phyloP scores from a whole-genome alignment of 2,113 vertebrate genomes.

The Indicator indicator region DNA sequence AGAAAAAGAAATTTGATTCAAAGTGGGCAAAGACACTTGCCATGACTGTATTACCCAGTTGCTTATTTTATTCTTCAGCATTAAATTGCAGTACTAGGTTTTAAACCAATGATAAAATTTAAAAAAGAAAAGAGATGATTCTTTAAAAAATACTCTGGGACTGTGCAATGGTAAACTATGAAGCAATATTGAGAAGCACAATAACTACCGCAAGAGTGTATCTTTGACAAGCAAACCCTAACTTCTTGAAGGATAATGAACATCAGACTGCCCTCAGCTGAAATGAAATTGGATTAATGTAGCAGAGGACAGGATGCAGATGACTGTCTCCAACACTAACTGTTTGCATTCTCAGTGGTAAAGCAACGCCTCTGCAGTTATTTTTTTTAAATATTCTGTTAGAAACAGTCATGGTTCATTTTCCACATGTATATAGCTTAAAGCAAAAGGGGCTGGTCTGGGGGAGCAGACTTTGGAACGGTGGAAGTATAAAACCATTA shows the following conservation, averaged over 20 bases:
- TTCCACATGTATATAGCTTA: background rate
- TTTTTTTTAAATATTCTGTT: background rate
- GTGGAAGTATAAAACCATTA: background rate
- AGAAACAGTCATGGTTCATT: background rate
- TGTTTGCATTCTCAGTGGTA: slow-evolving; percentile 8
- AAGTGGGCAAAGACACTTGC: background rate
- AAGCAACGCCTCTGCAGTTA: background rate
- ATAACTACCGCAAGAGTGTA: background rate
- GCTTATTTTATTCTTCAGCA: background rate
- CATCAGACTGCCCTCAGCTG: slow-evolving; percentile 7
- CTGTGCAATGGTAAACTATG: background rate
- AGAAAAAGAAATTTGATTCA: background rate
- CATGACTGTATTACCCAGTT: background rate
- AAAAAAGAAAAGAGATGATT: background rate
- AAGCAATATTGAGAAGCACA: background rate
- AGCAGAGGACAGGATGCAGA: background rate
- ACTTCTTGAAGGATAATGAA: slow-evolving; percentile 11
- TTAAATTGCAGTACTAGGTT: background rate
- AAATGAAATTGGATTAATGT: slow-evolving; percentile 20
- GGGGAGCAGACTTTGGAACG: background rate
- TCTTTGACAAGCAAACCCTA: slow-evolving; percentile 4
- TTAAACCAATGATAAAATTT: background rate
- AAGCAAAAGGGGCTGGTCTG: background rate
- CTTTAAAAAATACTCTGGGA: background rate
- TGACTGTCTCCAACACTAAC: background rate